Percentiles rank a stretch among this genome's conserved stretches.
These are phyloP conservation scores for Caenorhabditis sulstoni DNA, from an alignment of 2,888 invertebrate species.

Conservation along the genomic window DNA sequence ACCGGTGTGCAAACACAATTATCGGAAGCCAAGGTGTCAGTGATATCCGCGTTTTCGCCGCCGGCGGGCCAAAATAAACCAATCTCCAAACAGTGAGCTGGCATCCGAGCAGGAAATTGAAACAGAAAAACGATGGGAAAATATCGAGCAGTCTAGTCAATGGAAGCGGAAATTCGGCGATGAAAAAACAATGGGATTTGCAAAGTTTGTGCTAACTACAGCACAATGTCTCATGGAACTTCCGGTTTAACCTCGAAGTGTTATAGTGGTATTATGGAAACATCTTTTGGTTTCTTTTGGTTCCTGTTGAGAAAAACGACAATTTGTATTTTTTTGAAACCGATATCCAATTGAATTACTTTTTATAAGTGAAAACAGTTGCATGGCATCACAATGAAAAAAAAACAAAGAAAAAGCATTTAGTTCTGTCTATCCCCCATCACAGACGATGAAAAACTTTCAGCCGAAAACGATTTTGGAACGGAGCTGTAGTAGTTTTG, in stretches of 20 bases:
- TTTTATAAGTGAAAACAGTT: too few species aligned
- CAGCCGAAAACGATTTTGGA: constrained; percentile 48
- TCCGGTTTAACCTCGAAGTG: too few species aligned
- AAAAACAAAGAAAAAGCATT: background rate
- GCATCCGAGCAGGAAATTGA: constrained; percentile 41
- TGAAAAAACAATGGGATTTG: too few species aligned
- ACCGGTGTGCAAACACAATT: constrained; percentile 48
- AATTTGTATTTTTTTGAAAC: too few species aligned
- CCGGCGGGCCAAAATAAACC: constrained; percentile 56
- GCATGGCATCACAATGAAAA: too few species aligned
- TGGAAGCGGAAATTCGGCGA: background rate
- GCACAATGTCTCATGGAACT: background rate
- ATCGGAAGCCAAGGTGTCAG: constrained; percentile 54
- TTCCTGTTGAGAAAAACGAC: too few species aligned
- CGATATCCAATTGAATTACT: too few species aligned
- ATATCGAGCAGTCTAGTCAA: background rate
- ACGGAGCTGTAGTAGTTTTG: constrained; percentile 55
- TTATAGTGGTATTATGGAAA: too few species aligned
- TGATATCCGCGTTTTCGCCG: constrained; percentile 58
- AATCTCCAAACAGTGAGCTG: constrained; percentile 41
- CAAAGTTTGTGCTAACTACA: too few species aligned
- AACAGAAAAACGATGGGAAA: constrained; percentile 18
- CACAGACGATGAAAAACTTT: constrained; percentile 43
- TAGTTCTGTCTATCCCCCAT: constrained; percentile 9
- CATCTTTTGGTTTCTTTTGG: too few species aligned